These are phyloP conservation scores for Setipinna tenuifilis DNA, from an alignment of 2,797 vertebrate genomes.

Conservation along the genomic window DNA sequence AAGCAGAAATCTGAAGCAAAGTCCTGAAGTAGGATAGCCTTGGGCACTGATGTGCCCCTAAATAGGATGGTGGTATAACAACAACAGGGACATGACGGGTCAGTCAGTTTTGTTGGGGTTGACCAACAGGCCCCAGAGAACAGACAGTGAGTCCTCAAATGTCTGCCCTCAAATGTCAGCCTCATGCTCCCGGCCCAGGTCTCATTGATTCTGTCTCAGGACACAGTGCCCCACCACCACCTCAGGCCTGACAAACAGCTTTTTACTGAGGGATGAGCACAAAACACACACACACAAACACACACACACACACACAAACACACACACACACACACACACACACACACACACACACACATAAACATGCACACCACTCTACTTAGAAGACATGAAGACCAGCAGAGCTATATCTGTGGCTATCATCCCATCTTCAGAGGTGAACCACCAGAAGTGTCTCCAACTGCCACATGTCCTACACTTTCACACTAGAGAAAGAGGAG, in stretches of 20 bases:
- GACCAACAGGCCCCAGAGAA: not conserved
- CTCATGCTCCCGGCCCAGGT: not conserved
- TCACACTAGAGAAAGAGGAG: not conserved
- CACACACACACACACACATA: not conserved
- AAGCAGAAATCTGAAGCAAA: too few species aligned
- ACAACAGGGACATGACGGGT: not conserved
- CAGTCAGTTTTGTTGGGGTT: not conserved
- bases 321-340: not conserved
- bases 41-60: too few species aligned
- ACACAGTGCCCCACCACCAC: not conserved
- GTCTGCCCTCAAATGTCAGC: not conserved
- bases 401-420: not conserved
- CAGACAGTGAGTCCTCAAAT: constrained; percentile 1
- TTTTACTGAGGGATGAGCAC: not conserved
- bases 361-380: not conserved
- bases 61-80: too few species aligned
- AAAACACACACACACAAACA: not conserved
- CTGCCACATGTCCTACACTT: not conserved
- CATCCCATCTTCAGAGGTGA: not conserved
- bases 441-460: not conserved
- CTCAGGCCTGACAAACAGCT: not conserved
- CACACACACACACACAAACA: not conserved
- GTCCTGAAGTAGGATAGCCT: too few species aligned
- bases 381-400: not conserved
- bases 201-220: not conserved